These are phyloP conservation scores for Mus pahari DNA, from an alignment of 2,113 vertebrate species.

Conservation along the genomic window DNA sequence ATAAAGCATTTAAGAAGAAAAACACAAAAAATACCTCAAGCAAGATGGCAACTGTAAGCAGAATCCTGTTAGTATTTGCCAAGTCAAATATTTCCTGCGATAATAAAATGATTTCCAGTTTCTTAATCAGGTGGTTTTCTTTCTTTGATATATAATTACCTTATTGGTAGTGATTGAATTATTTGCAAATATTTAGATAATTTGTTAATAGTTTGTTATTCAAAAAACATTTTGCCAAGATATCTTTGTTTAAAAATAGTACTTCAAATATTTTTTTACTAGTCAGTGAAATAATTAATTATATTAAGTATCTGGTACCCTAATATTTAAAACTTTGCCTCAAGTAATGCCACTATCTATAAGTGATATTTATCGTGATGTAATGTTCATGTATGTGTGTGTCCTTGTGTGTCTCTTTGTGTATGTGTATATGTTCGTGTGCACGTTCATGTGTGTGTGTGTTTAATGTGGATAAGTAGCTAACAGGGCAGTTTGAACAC, in stretches of 20 bases:
- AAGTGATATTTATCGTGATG: slow-evolving; percentile 62
- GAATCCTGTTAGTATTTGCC: slow-evolving; percentile 52
- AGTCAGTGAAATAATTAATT: slow-evolving; percentile 76
- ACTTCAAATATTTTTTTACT: slow-evolving; percentile 80
- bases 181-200: slow-evolving; percentile 68
- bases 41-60: slow-evolving; percentile 62
- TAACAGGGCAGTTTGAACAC: background rate
- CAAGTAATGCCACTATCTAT: slow-evolving; percentile 32
- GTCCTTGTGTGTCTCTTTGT: background rate
- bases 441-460: background rate
- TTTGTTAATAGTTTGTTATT: slow-evolving; percentile 64
- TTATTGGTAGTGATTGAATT: slow-evolving; percentile 52
- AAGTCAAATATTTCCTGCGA: slow-evolving; percentile 55
- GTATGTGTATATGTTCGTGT: background rate
- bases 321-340: slow-evolving; percentile 60
- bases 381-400: background rate
- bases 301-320: slow-evolving; percentile 68
- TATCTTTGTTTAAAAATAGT: slow-evolving; percentile 69
- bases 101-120: slow-evolving; percentile 56
- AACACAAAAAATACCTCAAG: slow-evolving; percentile 75
- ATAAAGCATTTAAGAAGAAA: slow-evolving; percentile 75
- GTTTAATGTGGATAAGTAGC: background rate
- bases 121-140: slow-evolving; percentile 1
- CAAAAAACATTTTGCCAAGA: slow-evolving; percentile 73
- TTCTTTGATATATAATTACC: slow-evolving; percentile 57